These are phyloP conservation scores for Perca schrenkii DNA, from an alignment of 2,113 vertebrate species.

Conservation along the genomic window DNA sequence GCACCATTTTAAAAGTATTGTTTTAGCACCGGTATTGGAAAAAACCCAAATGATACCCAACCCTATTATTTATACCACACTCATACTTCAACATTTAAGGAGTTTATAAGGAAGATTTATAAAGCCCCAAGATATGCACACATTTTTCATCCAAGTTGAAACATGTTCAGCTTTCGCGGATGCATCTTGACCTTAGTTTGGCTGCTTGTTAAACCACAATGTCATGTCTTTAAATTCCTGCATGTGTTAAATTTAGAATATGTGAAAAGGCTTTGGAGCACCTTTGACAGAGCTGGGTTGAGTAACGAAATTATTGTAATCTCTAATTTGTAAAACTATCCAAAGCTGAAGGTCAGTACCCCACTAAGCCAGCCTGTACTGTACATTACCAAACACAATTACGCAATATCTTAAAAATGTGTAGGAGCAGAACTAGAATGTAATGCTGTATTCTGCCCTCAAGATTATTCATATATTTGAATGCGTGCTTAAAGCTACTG, in stretches of 20 bases:
- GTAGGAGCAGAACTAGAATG: background rate
- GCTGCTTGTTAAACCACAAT: too few relatives aligned
- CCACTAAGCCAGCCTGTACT: background rate
- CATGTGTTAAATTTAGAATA: too few relatives aligned
- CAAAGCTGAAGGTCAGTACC: background rate
- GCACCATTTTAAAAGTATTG: too few relatives aligned
- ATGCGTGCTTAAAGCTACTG: background rate
- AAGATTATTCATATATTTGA: slow-evolving; percentile 18
- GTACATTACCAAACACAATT: background rate
- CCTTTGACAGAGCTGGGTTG: too few relatives aligned
- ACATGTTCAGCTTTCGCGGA: background rate
- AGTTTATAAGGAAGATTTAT: background rate
- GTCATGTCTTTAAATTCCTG: too few relatives aligned
- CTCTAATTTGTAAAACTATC: background rate
- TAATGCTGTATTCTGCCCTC: background rate
- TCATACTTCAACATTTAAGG: background rate
- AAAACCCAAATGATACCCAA: too few relatives aligned
- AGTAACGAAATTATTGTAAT: too few relatives aligned
- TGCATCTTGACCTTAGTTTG: background rate
- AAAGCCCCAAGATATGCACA: background rate
- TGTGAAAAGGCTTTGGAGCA: too few relatives aligned
- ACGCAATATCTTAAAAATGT: background rate
- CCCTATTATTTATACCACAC: background rate
- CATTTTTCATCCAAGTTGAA: background rate
- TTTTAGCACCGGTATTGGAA: too few relatives aligned